Evolutionary conservation across 2,888 invertebrate genomes (phyloP).

Genomic region (Synanthedon formicaeformis): DNA sequence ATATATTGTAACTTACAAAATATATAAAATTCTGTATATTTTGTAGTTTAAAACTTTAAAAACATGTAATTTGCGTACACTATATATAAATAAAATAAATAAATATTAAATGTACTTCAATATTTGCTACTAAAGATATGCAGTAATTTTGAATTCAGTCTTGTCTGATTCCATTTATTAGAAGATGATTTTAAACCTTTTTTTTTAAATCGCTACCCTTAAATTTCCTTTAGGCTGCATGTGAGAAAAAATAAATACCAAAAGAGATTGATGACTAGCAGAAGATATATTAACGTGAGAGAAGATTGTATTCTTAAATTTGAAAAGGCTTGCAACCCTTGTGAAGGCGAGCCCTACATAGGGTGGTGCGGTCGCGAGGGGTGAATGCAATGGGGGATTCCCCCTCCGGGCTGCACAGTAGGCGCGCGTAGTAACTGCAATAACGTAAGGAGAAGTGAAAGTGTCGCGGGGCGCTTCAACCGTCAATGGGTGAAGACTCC

Average conservation of each 20-base stretch:
- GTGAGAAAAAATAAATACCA: too few relatives aligned
- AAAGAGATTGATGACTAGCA: constrained; percentile 11
- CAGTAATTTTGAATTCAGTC: background rate
- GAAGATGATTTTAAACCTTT: too few relatives aligned
- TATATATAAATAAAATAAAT: too few relatives aligned
- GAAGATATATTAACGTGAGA: constrained; percentile 15
- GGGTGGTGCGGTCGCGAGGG: constrained; percentile 36
- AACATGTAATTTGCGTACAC: too few relatives aligned
- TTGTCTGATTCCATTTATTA: background rate
- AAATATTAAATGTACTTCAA: too few relatives aligned
- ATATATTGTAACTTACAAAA: too few relatives aligned
- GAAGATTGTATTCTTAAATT: constrained; percentile 44
- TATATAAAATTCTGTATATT: too few relatives aligned
- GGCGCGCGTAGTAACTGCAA: constrained; percentile 70
- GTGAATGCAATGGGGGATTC: constrained; percentile 58
- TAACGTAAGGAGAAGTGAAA: constrained; percentile 64
- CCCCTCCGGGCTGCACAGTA: constrained; percentile 46
- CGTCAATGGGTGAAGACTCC: constrained; percentile 69
- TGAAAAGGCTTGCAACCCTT: constrained; percentile 46
- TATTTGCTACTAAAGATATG: background rate
- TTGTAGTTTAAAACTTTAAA: too few relatives aligned
- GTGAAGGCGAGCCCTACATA: constrained; percentile 41
- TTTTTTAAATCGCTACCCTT: too few relatives aligned
- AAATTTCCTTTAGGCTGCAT: too few relatives aligned
- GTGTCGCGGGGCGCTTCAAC: constrained; percentile 68